Evolutionary conservation across 2,113 vertebrate species (phyloP).

Genomic region (Bubo scandiacus): DNA sequence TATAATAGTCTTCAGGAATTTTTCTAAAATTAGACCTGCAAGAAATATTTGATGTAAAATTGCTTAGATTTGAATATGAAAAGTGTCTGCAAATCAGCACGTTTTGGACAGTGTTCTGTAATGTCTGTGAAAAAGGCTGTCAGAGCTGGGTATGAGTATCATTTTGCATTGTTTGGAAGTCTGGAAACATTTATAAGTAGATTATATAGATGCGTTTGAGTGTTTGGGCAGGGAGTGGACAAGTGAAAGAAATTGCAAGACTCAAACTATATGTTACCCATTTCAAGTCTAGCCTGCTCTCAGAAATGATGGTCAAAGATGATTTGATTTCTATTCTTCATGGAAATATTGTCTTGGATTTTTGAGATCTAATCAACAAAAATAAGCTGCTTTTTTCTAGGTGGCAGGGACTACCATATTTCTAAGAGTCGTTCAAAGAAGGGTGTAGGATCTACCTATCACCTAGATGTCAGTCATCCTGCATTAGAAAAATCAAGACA

Average conservation of each 20-base stretch:
- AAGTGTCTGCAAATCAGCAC: constrained; percentile 6
- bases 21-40: constrained; percentile 23
- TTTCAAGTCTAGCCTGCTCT: not conserved
- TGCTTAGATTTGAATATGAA: constrained; percentile 19
- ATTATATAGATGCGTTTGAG: constrained; percentile 4
- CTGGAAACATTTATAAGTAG: constrained; percentile 49
- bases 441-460: not conserved
- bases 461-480: not conserved
- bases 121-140: constrained; percentile 10
- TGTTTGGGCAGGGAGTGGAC: not conserved
- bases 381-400: not conserved
- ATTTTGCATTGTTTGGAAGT: constrained; percentile 44
- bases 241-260: not conserved
- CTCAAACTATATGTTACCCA: not conserved
- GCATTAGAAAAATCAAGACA: not conserved
- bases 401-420: not conserved
- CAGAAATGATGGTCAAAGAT: not conserved
- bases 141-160: not conserved
- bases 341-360: not conserved
- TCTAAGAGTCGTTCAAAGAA: not conserved
- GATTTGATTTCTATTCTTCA: not conserved
- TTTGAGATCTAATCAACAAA: not conserved
- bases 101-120: not conserved
- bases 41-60: constrained; percentile 38
- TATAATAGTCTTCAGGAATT: not conserved